A percentile compares a stretch with the other conserved stretches of the same genome.
Conservation (phyloP, 1,140 invertebrate genomes). For the Saccostrea glomerata region DNA sequence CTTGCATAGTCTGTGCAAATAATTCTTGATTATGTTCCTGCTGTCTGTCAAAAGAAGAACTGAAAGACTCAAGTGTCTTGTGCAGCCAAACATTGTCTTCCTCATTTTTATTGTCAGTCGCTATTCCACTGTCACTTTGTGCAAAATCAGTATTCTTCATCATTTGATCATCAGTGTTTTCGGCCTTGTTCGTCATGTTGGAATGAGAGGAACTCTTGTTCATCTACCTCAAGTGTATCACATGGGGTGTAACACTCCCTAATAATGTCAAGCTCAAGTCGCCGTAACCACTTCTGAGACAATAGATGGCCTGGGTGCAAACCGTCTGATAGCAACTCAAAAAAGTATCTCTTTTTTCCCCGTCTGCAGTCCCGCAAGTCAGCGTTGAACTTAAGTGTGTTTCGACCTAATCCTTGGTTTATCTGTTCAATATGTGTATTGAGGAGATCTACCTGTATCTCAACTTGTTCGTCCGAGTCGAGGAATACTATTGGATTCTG, state of each 20-base stretch:
- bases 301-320: background rate
- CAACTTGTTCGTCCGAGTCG: too few species aligned
- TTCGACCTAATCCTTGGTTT: too few species aligned
- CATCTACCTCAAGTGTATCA: background rate
- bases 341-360: background rate
- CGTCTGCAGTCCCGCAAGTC: too few species aligned
- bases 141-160: background rate
- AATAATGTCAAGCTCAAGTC: background rate
- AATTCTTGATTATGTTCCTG: background rate
- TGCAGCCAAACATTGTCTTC: background rate
- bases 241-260: background rate
- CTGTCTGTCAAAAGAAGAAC: background rate
- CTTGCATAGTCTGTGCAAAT: background rate
- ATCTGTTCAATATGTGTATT: too few species aligned
- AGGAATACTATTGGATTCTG: too few species aligned
- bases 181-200: background rate
- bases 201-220: background rate
- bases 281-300: constrained; percentile 13
- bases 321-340: constrained; percentile 1
- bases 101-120: background rate
- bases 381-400: too few species aligned
- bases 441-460: too few species aligned
- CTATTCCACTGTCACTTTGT: background rate
- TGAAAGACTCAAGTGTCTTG: background rate
- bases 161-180: background rate